Evolutionary conservation across 2,888 invertebrate species (phyloP).

Genomic region (Eilema depressum): DNA sequence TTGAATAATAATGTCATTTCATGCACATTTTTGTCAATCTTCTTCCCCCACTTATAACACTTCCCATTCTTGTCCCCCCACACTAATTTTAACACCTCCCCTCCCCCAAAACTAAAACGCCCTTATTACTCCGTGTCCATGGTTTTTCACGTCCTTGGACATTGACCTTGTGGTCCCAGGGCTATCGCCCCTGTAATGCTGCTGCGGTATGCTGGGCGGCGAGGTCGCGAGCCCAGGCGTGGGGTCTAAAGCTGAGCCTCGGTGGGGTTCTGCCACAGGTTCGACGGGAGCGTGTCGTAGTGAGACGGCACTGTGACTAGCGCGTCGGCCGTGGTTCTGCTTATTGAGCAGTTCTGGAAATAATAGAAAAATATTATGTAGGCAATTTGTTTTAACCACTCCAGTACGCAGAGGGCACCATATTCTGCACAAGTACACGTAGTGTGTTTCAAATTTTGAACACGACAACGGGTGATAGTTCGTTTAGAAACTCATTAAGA

Average conservation of each 20-base stretch:
- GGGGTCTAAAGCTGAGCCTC: slow-evolving; percentile 79
- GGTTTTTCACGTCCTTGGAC: slow-evolving; percentile 79
- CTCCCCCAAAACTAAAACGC: slow-evolving; percentile 7
- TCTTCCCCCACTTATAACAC: background rate
- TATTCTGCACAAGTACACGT: too few relatives aligned
- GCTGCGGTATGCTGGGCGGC: slow-evolving; percentile 64
- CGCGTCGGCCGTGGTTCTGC: slow-evolving; percentile 90
- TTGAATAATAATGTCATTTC: background rate
- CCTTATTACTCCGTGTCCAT: slow-evolving; percentile 52
- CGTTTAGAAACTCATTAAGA: too few relatives aligned
- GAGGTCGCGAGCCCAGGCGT: slow-evolving; percentile 57
- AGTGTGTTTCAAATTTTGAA: too few relatives aligned
- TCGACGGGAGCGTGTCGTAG: slow-evolving; percentile 88
- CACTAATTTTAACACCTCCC: too few relatives aligned
- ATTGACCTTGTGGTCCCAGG: slow-evolving; percentile 56
- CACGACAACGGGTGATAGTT: too few relatives aligned
- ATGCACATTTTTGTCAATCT: background rate
- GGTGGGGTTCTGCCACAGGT: slow-evolving; percentile 79
- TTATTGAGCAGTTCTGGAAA: slow-evolving; percentile 90
- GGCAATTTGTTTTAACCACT: too few relatives aligned
- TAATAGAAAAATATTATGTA: slow-evolving; percentile 25
- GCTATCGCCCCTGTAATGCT: slow-evolving; percentile 67
- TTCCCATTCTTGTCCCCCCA: too few relatives aligned
- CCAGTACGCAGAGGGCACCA: too few relatives aligned
- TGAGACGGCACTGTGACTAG: slow-evolving; percentile 92